Evolutionary conservation across 1,140 invertebrate genomes (phyloP), one percentile per base, ranked within the genome.

Genomic region (Apis dorsata): DNA sequence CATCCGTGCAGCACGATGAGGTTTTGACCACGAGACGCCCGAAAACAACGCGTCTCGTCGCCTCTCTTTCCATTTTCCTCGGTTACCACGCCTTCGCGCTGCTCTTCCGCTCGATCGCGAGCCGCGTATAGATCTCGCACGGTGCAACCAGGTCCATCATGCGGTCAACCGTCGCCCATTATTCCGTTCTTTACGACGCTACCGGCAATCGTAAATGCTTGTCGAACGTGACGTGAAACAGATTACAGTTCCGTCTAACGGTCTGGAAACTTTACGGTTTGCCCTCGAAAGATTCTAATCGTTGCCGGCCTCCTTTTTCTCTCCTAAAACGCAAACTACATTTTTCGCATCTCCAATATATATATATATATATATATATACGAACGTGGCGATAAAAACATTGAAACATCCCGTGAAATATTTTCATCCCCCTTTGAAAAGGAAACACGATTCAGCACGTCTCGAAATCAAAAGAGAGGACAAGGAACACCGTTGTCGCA

Each of bases 91-190:
- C 28, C 51, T 51, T 49, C 19, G 34, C 10, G 63, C 17, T 11
- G 28, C 34, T 66, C 63, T 28, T 13, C 63, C 17, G 5, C 24
- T 34, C 34, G 34, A 34, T 34, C 28, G 28, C 65, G 65, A 21
- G 44, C 49, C 7, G 68, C 8, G 34, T 70, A 51, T 70, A 70
- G 49, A 70, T 73, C 53, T 73, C 55, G n/a, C 28, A 10, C 12
- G 24, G 51, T 44, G 24, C n/a, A 72, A 73, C 53, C 71, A 34
- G 55, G 71, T 73, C 71, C 28, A 59, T 73, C 68, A 70, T 70
- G 68, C 68, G 68, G 68, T 70, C 53, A 59, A 73, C 28, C 71
- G 28, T 73, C 70, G 71, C 53, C 71, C 71, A 73, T 73, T 73
- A 73, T 73, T 73, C 71, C 55, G 53, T 34, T 73, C 71, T 73